phyloP scores from a whole-genome alignment of 2,888 invertebrate genomes.

The Ellobium chinense region DNA sequence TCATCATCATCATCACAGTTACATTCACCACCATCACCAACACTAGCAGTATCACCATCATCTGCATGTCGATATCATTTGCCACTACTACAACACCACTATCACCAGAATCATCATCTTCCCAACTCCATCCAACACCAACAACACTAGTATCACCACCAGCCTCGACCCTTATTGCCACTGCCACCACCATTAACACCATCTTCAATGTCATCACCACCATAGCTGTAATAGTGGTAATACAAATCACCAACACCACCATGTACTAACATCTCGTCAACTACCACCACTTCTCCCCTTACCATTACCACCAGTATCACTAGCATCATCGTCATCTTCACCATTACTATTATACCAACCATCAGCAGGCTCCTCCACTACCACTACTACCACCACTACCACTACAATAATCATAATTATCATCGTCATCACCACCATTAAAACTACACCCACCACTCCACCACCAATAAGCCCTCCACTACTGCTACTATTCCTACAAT shows the following conservation, averaged over 20 bases:
- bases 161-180: constrained; percentile 48
- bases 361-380: neutral
- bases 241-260: neutral
- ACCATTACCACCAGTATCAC: neutral
- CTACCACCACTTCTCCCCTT: neutral
- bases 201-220: constrained; percentile 35
- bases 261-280: neutral
- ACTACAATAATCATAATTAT: too few species aligned
- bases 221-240: constrained; percentile 24
- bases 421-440: neutral
- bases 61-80: too few species aligned
- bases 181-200: constrained; percentile 42
- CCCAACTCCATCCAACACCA: constrained; percentile 24
- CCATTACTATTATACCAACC: neutral
- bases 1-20: too few species aligned
- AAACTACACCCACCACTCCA: neutral
- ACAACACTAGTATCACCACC: constrained; percentile 48
- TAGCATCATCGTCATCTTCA: neutral
- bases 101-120: constrained; percentile 5
- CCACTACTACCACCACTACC: neutral
- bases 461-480: neutral
- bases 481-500: too few species aligned
- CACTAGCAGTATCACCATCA: too few species aligned
- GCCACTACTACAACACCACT: neutral
- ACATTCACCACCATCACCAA: too few species aligned